These are phyloP conservation scores for Fregata magnificens DNA, from an alignment of 2,113 vertebrate genomes.

Conservation along the genomic window DNA sequence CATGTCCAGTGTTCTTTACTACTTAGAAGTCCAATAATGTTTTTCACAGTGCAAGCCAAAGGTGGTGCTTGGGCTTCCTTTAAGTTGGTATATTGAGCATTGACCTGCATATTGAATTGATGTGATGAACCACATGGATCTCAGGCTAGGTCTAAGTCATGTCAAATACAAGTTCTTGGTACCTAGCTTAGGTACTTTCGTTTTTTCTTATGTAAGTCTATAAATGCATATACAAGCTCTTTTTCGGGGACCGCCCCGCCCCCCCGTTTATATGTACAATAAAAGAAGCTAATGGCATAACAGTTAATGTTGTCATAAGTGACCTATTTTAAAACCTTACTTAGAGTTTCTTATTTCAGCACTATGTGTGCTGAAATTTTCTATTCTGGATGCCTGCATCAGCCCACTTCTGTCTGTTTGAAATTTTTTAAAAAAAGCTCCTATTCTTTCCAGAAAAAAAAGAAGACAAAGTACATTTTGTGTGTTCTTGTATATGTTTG, in stretches of 20 bases:
- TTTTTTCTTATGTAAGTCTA: background rate
- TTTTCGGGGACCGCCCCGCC: no score
- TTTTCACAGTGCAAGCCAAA: background rate
- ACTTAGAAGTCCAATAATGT: background rate
- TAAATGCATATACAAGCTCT: background rate
- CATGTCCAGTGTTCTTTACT: background rate
- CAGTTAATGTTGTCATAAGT: background rate
- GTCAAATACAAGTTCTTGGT: background rate
- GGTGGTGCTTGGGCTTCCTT: background rate
- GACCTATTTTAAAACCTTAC: conserved; percentile 1
- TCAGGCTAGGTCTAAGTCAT: background rate
- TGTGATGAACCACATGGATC: background rate
- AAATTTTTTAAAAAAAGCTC: background rate
- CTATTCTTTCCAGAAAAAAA: background rate
- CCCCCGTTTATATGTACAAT: fast-evolving
- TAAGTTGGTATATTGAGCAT: background rate
- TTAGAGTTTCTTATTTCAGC: background rate
- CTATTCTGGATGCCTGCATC: background rate
- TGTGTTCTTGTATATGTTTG: background rate
- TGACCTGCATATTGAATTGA: background rate
- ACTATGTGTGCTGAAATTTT: background rate
- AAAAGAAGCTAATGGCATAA: background rate
- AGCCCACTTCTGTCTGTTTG: background rate
- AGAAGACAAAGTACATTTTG: background rate
- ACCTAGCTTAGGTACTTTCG: background rate